phyloP scores from a whole-genome alignment of 2,797 vertebrate genomes.

The Diceros bicornis region DNA sequence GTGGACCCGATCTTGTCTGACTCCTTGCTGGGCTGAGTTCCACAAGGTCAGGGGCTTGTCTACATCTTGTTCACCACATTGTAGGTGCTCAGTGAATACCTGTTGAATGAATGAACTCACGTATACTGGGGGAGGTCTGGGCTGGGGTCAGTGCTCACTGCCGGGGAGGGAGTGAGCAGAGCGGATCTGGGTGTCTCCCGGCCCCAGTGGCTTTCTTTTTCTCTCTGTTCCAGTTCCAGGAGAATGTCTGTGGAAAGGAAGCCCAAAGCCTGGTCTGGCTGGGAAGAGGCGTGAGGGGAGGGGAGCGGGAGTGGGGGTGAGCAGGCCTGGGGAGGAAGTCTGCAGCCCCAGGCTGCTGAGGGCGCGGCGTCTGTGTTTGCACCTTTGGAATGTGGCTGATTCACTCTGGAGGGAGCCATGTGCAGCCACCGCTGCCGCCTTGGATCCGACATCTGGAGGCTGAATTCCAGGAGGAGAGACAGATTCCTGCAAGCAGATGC shows the following conservation, averaged over 20 bases:
- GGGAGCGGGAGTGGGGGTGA: background rate
- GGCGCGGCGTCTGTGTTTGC: constrained; percentile 75
- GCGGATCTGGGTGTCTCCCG: background rate
- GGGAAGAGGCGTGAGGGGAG: background rate
- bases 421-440: constrained; percentile 53
- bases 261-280: constrained; percentile 63
- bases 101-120: background rate
- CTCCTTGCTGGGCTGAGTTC: background rate
- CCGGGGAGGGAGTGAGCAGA: background rate
- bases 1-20: background rate
- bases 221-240: constrained; percentile 45
- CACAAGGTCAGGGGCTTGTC: background rate
- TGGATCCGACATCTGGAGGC: constrained; percentile 79
- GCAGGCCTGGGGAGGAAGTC: constrained; percentile 67
- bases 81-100: background rate
- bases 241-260: constrained; percentile 76
- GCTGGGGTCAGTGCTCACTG: background rate
- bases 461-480: constrained; percentile 74
- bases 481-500: constrained; percentile 66
- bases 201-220: constrained; percentile 15
- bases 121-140: background rate
- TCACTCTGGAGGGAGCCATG: constrained; percentile 70
- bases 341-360: constrained; percentile 48
- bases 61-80: background rate
- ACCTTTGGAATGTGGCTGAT: constrained; percentile 84